A percentile compares a stretch with the other conserved stretches of the same genome.
These are phyloP conservation scores for Thermophis baileyi DNA, from an alignment of 2,113 vertebrate species.

Conservation along the genomic window DNA sequence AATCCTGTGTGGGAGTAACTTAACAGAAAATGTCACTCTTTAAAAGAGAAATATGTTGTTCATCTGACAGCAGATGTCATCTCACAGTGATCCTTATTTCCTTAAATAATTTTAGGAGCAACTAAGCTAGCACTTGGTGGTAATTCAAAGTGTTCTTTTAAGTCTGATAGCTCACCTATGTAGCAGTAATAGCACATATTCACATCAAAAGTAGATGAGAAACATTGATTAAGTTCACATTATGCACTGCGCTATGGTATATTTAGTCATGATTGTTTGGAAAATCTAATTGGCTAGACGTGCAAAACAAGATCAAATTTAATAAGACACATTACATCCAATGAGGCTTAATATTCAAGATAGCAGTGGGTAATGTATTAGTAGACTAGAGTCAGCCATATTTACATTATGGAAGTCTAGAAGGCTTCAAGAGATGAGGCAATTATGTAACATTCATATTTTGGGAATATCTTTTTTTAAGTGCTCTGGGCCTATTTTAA, in stretches of 20 bases:
- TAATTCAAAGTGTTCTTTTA: background rate
- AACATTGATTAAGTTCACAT: background rate
- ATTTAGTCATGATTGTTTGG: background rate
- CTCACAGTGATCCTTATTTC: background rate
- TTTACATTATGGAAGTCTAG: background rate
- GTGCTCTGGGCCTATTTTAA: background rate
- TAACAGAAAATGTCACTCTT: background rate
- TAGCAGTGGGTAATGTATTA: background rate
- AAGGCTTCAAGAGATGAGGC: background rate
- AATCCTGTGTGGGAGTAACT: slow-evolving; percentile 16
- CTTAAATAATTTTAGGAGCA: background rate
- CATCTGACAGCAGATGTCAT: background rate
- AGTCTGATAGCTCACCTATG: fast-evolving
- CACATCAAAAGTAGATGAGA: background rate
- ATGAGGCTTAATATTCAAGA: background rate
- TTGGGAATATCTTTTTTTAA: background rate
- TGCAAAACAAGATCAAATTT: background rate
- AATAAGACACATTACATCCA: background rate
- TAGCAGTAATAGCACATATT: background rate
- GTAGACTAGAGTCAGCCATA: background rate
- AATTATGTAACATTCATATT: background rate
- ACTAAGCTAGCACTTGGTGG: background rate
- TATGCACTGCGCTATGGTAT: background rate
- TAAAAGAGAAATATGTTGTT: slow-evolving; percentile 4
- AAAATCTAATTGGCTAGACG: background rate